These are phyloP conservation scores for Sycophaga agraensis DNA, from an alignment of 1,140 invertebrate genomes.

Conservation along the genomic window DNA sequence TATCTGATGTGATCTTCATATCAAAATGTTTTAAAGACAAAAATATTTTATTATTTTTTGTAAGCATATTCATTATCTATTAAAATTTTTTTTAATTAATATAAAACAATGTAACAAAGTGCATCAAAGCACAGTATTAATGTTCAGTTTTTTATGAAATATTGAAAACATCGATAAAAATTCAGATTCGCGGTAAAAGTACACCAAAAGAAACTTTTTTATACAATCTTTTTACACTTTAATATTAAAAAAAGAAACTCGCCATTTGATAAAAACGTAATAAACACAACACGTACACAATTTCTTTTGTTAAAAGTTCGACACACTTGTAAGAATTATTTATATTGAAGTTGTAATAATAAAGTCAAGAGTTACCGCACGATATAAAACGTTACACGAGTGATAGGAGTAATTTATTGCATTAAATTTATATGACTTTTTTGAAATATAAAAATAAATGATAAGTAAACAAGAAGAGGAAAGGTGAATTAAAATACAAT, in stretches of 20 bases:
- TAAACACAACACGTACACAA: slow-evolving; percentile 17
- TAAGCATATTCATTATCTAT: background rate
- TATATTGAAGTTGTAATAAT: slow-evolving; percentile 27
- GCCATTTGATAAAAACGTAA: slow-evolving; percentile 10
- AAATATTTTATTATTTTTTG: background rate
- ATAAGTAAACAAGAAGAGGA: slow-evolving; percentile 18
- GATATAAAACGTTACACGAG: slow-evolving; percentile 31
- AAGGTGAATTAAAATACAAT: slow-evolving; percentile 12
- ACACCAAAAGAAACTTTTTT: slow-evolving; percentile 43
- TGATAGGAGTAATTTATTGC: slow-evolving; percentile 30
- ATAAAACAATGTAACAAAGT: background rate
- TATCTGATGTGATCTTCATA: slow-evolving; percentile 8
- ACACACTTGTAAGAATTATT: slow-evolving; percentile 33
- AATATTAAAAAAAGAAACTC: slow-evolving; percentile 19
- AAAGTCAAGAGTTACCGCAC: slow-evolving; percentile 39
- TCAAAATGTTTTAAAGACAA: slow-evolving; percentile 11
- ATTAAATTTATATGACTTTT: slow-evolving; percentile 25
- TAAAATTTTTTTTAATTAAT: background rate
- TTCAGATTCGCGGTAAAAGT: too few relatives aligned
- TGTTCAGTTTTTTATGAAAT: slow-evolving; percentile 1
- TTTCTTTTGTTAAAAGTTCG: slow-evolving; percentile 32
- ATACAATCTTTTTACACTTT: slow-evolving; percentile 46
- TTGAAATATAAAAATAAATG: slow-evolving; percentile 5
- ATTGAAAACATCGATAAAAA: background rate
- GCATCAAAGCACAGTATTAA: background rate